Base-by-base conservation (phyloP, 1,140 invertebrate species). In the Magallana ariakensis region DNA sequence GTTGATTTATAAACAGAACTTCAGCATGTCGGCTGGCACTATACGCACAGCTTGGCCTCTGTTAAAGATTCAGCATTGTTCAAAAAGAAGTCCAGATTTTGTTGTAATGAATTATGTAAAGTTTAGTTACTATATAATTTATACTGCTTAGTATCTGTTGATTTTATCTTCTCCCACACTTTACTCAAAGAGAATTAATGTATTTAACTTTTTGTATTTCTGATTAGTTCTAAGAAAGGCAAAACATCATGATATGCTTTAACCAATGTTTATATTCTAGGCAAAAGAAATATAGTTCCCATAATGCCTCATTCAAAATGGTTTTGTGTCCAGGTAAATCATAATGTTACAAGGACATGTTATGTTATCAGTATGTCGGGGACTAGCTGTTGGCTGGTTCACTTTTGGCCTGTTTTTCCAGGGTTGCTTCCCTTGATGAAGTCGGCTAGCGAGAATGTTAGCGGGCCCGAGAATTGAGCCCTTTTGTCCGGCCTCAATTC, bases 251-350 rank as follows among this genome's bases (percentile, higher is more conserved):
- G 66, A 10, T 26, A 70, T 70, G 66, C 66, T 70, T 70, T 70
- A 70, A 70, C 66, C 66, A 70, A 70, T 70, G 66, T 70, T 70
- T 70, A 70, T 70, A 70, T 70, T 70, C 66, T 70, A 70, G 66
- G 66, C 66, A 26, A 70, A 70, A 70, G 66, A 70, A 70, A 70
- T 70, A 70, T 70, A 1, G 66, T 70, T 70, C 66, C 66, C 66
- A 70, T 70, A 70, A 70, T 70, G 66, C 66, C 66, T 70, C 66
- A 70, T 70, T 70, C 66, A 70, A 70, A 70, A 70, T 70, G 66
- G 66, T 70, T 70, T 70, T 70, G n/a, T 70, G 66, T 22, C 66
- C 66, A 70, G 66, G 66, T 70, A 70, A 70, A 22, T 70, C 66
- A 26, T 22, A 70, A 9, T 46, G n/a, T 70, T 26, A 19, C n/a